Base-by-base conservation (phyloP, 2,113 vertebrate genomes). In the Seriola aureovittata region DNA sequence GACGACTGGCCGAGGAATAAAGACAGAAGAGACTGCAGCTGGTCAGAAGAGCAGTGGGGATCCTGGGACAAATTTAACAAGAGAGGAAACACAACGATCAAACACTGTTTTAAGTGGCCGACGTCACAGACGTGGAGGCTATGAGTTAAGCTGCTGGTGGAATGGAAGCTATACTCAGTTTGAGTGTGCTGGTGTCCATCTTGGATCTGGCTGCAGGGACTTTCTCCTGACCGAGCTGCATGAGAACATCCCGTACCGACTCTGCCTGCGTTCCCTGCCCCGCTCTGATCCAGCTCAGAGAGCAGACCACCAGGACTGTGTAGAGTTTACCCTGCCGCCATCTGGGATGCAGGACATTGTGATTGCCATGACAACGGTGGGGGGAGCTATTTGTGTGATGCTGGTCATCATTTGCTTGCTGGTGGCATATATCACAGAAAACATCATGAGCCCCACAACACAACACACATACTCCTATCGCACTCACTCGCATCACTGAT, bases 331-430 rank as follows among this genome's bases (percentile, higher is more conserved):
- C 23, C 93, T 97, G 62, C 93, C 96, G 48, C 96, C 96, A 0
- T 95, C 96, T 14, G 96, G 97, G 92, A 97, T 98, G 98, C 96
- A 96, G 92, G 97, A 99, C 84, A 97, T 99, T 86, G 98, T 99
- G 8, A 96, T 99, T 57, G 98, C 98, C 92, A 99, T 99, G 98
- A 98, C 98, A 71, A 97, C 97, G 6, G 98, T 99, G 89, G 98
- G 98, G 70, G 98, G 98, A 50, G 97, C 98, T 83, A 99, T 99
- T 92, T 99, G 98, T 82, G 97, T 99, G 92, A 99, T 99, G 98
- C 96, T 99, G 81, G 98, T 99, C 88, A 96, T 98, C 93, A 99
- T 99, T 89, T 99, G 98, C 91, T 93, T 99, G 72, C 94, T 99
- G 40, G 98, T 99, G 93, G 98, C 98, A 17, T 99, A 99, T 90